phyloP scores from a whole-genome alignment of 2,888 invertebrate species.

The Ornithoptera alexandrae region DNA sequence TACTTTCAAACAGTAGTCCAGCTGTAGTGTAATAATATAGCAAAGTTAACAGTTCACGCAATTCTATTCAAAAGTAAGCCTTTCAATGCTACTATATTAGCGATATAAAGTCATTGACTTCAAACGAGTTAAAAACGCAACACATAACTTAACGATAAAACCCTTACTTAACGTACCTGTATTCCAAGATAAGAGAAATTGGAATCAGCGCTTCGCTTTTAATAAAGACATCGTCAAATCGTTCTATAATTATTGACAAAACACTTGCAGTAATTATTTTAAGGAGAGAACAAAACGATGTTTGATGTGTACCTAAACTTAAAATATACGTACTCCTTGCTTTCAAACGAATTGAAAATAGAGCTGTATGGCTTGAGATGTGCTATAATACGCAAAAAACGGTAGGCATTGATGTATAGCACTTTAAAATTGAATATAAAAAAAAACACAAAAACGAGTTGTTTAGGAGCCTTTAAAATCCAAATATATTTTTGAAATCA shows the following conservation, averaged over 20 bases:
- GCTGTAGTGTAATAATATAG: too few species aligned
- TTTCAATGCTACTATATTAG: background rate
- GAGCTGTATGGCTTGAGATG: background rate
- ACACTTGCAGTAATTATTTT: background rate
- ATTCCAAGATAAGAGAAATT: background rate
- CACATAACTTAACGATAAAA: slow-evolving; percentile 3
- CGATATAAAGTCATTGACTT: slow-evolving; percentile 3
- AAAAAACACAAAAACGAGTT: slow-evolving; percentile 34
- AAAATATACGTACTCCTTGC: background rate
- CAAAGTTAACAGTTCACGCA: background rate
- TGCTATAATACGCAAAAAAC: slow-evolving; percentile 41
- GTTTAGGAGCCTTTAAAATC: slow-evolving; percentile 53
- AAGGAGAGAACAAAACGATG: background rate
- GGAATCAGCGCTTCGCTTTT: background rate
- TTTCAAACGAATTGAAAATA: slow-evolving; percentile 23
- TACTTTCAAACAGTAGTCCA: too few species aligned
- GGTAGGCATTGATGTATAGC: slow-evolving; percentile 41
- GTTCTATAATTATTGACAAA: background rate
- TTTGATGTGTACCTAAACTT: background rate
- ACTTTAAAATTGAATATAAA: slow-evolving; percentile 51
- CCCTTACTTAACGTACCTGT: background rate
- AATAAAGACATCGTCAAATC: slow-evolving; percentile 9
- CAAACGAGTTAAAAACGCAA: background rate
- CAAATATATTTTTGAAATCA: slow-evolving; percentile 65
- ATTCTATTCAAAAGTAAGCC: background rate